These are phyloP conservation scores for Clarias batrachus DNA, from an alignment of 2,113 vertebrate species.

Conservation along the genomic window DNA sequence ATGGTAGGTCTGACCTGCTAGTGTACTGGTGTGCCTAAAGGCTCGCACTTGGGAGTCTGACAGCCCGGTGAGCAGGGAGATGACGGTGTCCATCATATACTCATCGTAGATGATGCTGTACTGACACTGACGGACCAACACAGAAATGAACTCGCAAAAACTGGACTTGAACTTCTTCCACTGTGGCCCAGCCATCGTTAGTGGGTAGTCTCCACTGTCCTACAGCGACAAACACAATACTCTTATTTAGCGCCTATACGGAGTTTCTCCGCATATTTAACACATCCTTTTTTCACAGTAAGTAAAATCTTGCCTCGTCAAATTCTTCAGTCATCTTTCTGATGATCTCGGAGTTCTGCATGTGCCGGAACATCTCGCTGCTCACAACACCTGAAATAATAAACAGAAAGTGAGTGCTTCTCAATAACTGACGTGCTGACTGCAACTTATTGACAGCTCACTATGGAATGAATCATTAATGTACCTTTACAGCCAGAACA, in stretches of 20 bases:
- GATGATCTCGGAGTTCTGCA: constrained; percentile 99
- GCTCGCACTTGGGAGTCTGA: constrained; percentile 98
- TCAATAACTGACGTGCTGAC: neutral
- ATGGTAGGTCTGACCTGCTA: constrained; percentile 80
- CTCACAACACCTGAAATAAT: constrained; percentile 85
- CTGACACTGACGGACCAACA: constrained; percentile 96
- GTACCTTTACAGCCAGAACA: constrained; percentile 99
- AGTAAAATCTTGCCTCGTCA: constrained; percentile 84
- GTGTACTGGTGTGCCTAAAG: constrained; percentile 98
- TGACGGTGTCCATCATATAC: constrained; percentile 99
- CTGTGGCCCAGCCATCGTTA: constrained; percentile 96
- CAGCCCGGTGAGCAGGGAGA: constrained; percentile 95
- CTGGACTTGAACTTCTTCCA: constrained; percentile 99
- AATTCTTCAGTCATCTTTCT: constrained; percentile 99
- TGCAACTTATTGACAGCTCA: neutral
- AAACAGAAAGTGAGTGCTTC: neutral
- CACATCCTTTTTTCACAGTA: neutral
- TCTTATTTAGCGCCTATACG: neutral
- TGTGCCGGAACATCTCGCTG: constrained; percentile 98
- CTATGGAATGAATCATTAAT: constrained; percentile 23
- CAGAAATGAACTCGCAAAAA: constrained; percentile 98
- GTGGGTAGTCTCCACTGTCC: constrained; percentile 98
- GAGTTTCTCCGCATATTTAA: neutral
- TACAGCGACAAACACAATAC: constrained; percentile 56
- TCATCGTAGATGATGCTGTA: constrained; percentile 99